Base-by-base conservation (phyloP, 1,140 invertebrate species). In the Ridgeia piscesae region DNA sequence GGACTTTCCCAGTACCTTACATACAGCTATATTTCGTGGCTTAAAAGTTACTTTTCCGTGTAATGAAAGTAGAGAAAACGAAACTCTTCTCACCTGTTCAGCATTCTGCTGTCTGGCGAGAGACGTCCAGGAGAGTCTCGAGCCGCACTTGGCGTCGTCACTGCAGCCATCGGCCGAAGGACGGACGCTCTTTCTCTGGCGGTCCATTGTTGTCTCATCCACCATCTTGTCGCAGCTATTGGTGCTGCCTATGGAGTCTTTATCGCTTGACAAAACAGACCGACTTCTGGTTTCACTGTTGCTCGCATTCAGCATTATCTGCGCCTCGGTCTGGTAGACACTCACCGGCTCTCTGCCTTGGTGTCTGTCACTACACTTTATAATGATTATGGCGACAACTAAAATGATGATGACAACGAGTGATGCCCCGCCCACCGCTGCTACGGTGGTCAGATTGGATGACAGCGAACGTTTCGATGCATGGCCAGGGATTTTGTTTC, bases 271-370 rank as follows among this genome's bases (percentile, higher is more conserved):
- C 2, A 77, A 21, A 77, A 21, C 58, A 27, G 58, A 77, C 17
- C 58, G 58, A 21, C 58, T 77, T 77, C 58, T 17, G 58, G 58
- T 77, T 77, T 77, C 58, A 77, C 58, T 77, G 58, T 21, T 77
- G 89, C 89, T 90, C 34, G 89, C 35, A 90, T 90, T 90, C 34
- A 90, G 31, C 89, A 90, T 90, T 27, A 35, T 90, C 35, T 90
- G 89, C 21, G n/a, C 89, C 89, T 90, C 89, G 2, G 35, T 42
- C 34, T 42, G 89, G 21, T 42, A 90, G 35, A 35, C 21, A 17
- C 35, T 17, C 9, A n/a, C 21, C 0, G 34, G 0, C 21, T 34
- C 34, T 90, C 34, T 2, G 17, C n/a, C 35, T 90, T 34, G 89
- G 35, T 42, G 89, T 42, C 89, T 34, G 21, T 90, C 89, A 35